Percentiles rank a stretch among this genome's conserved stretches.
phyloP scores from a whole-genome alignment of 1,140 invertebrate species.

The Coenobita brevimanus region DNA sequence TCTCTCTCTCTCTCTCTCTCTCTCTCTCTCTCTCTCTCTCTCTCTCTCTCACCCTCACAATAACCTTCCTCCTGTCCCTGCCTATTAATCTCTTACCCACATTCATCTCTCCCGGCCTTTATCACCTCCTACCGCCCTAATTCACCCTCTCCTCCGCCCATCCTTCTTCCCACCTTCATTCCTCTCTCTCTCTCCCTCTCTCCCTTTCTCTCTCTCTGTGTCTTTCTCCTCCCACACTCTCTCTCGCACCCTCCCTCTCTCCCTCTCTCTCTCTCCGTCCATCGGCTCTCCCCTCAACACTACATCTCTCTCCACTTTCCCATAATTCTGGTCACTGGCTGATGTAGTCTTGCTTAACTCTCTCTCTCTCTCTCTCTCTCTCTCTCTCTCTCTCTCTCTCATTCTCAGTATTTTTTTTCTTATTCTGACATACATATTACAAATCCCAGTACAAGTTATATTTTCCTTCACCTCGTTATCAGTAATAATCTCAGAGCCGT shows the following conservation, averaged over 20 bases:
- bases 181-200: neutral
- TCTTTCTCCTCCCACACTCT: conserved; percentile 14
- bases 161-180: neutral
- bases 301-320: neutral
- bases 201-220: neutral
- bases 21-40: neutral
- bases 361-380: too few relatives aligned
- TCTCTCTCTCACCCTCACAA: neutral
- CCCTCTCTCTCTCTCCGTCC: neutral
- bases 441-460: too few relatives aligned
- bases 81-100: neutral
- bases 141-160: too few relatives aligned
- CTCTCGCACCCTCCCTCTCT: neutral
- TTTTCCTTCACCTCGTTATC: too few relatives aligned
- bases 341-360: too few relatives aligned
- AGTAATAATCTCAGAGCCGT: too few relatives aligned
- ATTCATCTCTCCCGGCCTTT: too few relatives aligned
- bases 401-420: too few relatives aligned
- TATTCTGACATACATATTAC: too few relatives aligned
- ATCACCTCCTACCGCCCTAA: too few relatives aligned
- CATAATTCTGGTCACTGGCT: neutral
- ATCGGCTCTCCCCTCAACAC: too few relatives aligned
- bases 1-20: neutral
- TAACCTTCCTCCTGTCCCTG: neutral
- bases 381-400: too few relatives aligned